Conservation (phyloP, 2,888 invertebrate genomes). For the Drosophila atroscutellata region DNA sequence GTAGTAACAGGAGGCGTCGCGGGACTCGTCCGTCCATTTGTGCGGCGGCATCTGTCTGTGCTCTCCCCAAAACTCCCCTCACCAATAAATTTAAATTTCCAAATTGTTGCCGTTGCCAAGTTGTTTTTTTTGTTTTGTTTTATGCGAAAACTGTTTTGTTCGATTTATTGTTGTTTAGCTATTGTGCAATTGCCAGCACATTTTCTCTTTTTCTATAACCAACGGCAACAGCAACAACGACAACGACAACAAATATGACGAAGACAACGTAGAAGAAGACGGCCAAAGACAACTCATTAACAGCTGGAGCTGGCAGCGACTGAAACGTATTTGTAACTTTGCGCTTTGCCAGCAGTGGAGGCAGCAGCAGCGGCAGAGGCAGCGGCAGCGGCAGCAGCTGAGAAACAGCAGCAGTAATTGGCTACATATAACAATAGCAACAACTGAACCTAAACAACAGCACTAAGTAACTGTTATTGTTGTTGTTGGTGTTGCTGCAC, state of each 20-base stretch:
- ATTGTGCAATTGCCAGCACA: conserved; percentile 63
- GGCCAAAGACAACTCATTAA: conserved; percentile 61
- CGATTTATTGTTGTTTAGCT: conserved; percentile 11
- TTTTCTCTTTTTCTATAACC: conserved; percentile 63
- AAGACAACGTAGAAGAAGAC: not conserved
- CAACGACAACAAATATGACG: conserved; percentile 1
- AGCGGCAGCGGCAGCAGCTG: conserved; percentile 17
- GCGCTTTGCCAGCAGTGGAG: conserved; percentile 32
- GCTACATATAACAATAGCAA: conserved; percentile 23
- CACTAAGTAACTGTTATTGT: conserved; percentile 37
- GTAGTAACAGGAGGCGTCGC: conserved; percentile 68
- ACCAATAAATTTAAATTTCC: not conserved
- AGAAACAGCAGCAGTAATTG: conserved; percentile 8
- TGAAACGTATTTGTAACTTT: conserved; percentile 35
- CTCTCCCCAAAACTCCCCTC: conserved; percentile 1
- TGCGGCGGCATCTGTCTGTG: conserved; percentile 61
- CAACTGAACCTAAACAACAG: conserved; percentile 49
- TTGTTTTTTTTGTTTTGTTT: not conserved
- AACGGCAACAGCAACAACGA: conserved; percentile 21
- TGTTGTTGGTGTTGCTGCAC: conserved; percentile 16
- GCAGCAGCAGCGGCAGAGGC: conserved; percentile 9
- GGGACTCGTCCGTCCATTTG: conserved; percentile 70
- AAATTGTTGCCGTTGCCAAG: not conserved
- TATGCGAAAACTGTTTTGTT: not conserved
- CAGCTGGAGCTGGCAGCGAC: conserved; percentile 74